Evolutionary conservation across 2,888 invertebrate species (phyloP), one percentile per base, ranked within the genome.

Genomic region (Rhyacophila evoluta): DNA sequence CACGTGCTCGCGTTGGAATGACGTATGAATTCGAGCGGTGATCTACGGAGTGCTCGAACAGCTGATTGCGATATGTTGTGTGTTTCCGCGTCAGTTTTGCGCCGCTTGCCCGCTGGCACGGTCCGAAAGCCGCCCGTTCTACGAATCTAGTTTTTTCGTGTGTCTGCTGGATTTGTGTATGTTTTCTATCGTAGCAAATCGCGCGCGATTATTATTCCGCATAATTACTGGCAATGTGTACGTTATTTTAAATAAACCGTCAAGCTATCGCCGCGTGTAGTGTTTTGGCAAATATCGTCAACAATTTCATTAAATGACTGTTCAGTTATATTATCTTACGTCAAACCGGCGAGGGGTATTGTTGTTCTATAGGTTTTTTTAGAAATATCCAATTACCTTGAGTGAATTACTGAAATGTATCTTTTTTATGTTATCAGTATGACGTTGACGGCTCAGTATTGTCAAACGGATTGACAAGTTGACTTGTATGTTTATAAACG

Each of bases 141-240:
- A 19, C 55, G 25, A 55, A 10, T 25, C 55, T 55, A 55, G 55
- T 55, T 55, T 55, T 55, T 55, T 55, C 55, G 55, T 55, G 55
- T 55, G 19, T 55, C 55, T 6, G 19, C 55, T 2, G 19, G 55
- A 55, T 55, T 12, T 25, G 55, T 55, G 12, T 55, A 12, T 55
- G 6, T 25, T 55, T 55, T 25, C 0, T 0, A 25, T 25, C 55
- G 55, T 8, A 19, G 6, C 29, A 33, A 33, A 33, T 33, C 29
- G 55, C 55, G 12, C 55, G 55, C 19, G 55, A 19, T 12, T 25
- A n/a, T n/a, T n/a, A n/a, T n/a, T n/a, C n/a, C n/a, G n/a, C n/a
- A n/a, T n/a, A n/a, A n/a, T n/a, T n/a, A n/a, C n/a, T n/a, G n/a
- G n/a, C n/a, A n/a, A n/a, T n/a, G n/a, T n/a, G n/a, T n/a, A n/a